Evolutionary conservation across 2,888 invertebrate genomes (phyloP), one percentile per base, ranked within the genome.

Genomic region (Lasioglossum zephyrum): DNA sequence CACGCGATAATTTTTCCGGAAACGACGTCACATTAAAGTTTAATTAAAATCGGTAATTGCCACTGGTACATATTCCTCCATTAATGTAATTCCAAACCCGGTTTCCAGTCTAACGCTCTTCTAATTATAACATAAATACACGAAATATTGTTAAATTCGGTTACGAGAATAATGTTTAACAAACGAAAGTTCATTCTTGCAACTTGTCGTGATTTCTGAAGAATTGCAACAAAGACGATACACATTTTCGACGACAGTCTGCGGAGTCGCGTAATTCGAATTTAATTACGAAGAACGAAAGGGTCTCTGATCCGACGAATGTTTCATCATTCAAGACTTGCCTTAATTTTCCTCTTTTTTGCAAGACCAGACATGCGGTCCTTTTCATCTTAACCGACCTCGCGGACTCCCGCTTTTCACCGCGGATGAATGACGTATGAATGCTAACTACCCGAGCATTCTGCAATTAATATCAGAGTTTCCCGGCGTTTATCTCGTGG

Each of bases 401-500:
- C 63, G 44, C 44, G 76, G 69, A 36, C 31, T 63, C 60, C 5
- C 44, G 16, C 41, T 44, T 79, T 79, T 72, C 60, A 60, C 3
- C 16, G 36, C 6, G 18, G 26, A 57, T 60, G 70, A 75, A 79
- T 18, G 78, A 75, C 26, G 79, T 41, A 26, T 53, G 57, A 73
- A 73, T 74, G 69, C 78, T 70, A 78, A 73, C 82, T 69, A 74
- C 69, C 53, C 9, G 57, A 39, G 26, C 31, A 11, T 77, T 16
- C 63, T 11, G 47, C 60, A 75, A 74, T 82, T 41, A 60, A 47
- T 81, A 70, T 36, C 74, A n/a, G 31, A 47, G 44, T 18, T 70
- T 44, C 13, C 41, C 8, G 36, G 44, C 73, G 60, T 44, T 77
- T 70, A 73, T 66, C 31, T 66, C 57, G 18, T 0, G 18, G 60